Base-by-base conservation (phyloP, 2,797 vertebrate species). In the Peromyscus eremicus region DNA sequence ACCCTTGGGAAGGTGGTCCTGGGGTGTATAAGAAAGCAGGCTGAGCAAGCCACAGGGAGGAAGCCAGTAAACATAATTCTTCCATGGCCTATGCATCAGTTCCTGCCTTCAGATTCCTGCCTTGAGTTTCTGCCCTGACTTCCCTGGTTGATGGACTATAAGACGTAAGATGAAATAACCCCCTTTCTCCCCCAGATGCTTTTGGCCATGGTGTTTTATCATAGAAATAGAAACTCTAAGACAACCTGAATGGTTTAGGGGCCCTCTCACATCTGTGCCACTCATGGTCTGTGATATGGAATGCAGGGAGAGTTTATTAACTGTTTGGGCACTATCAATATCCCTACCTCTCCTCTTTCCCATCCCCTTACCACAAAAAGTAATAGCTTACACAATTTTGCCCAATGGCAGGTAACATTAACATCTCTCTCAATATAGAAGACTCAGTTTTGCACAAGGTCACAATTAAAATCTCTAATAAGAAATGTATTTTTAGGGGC, bases 401-500 rank as follows among this genome's bases (percentile, higher is more conserved):
- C 66, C 40, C 57, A 92, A 11, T 60, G 86, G 34, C 62, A 89
- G 62, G 9, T 71, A 86, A 86, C 77, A 81, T 90, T 79, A 92
- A 46, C 92, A 84, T 93, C 19, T 92, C 52, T 76, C 25, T 84
- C 73, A 94, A 21, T 73, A 92, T 76, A 79, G 82, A 92, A 88
- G 17, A 96, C 70, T 49, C 66, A 82, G 29, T 79, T 92, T 92
- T 95, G 6, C 79, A 62, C 27, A 77, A 80, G 37, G 81, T 92
- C 40, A 95, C 55, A 97, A 91, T 37, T n/a, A 87, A 92, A 82
- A 73, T 91, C 34, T 89, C 68, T 91, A 88, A 93, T 43, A 86
- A 90, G 55, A 55, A 89, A 73, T 55, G 25, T 32, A 95, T 92
- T 94, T 96, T 94, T 57, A 79, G 92, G 57, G 81, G 75, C 55